Conservation (phyloP, 1,140 invertebrate species). For the Drosophila fuyamai region DNA sequence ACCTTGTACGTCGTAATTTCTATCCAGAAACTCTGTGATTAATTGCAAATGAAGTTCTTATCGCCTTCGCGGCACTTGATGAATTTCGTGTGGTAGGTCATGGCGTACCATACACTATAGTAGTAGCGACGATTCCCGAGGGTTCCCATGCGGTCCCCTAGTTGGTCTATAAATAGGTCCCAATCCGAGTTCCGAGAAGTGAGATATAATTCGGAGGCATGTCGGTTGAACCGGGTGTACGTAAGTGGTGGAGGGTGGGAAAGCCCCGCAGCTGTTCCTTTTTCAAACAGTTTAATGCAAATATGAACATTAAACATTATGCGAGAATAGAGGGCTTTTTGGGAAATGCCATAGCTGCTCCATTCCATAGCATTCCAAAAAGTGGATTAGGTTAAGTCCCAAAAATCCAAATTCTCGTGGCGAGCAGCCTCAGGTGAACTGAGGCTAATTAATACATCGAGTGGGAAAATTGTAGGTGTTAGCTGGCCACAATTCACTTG, state of each 20-base stretch:
- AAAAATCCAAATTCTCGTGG: not conserved
- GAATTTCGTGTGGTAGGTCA: conserved; percentile 56
- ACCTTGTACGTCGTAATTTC: not conserved
- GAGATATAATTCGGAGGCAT: not conserved
- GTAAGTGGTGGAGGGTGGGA: conserved; percentile 38
- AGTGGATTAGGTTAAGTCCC: conserved; percentile 45
- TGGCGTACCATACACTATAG: conserved; percentile 8
- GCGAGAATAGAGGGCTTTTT: conserved; percentile 12
- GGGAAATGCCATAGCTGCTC: conserved; percentile 32
- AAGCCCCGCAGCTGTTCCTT: conserved; percentile 59
- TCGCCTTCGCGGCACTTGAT: conserved; percentile 12
- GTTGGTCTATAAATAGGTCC: conserved; percentile 27
- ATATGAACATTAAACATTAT: conserved; percentile 7
- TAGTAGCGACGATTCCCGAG: conserved; percentile 14
- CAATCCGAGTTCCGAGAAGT: not conserved
- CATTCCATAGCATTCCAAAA: conserved; percentile 25
- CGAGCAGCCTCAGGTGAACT: not conserved
- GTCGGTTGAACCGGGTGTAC: not conserved
- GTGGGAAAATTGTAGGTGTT: conserved; percentile 22
- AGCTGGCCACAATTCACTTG: conserved; percentile 10
- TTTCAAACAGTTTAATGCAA: conserved; percentile 7
- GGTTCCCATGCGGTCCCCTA: conserved; percentile 9
- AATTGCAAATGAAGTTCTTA: conserved; percentile 49
- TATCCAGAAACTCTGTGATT: conserved; percentile 15
- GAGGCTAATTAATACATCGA: conserved; percentile 6